Evolutionary conservation across 2,113 vertebrate species (phyloP), one percentile per base, ranked within the genome.

Genomic region (Eptesicus fuscus): DNA sequence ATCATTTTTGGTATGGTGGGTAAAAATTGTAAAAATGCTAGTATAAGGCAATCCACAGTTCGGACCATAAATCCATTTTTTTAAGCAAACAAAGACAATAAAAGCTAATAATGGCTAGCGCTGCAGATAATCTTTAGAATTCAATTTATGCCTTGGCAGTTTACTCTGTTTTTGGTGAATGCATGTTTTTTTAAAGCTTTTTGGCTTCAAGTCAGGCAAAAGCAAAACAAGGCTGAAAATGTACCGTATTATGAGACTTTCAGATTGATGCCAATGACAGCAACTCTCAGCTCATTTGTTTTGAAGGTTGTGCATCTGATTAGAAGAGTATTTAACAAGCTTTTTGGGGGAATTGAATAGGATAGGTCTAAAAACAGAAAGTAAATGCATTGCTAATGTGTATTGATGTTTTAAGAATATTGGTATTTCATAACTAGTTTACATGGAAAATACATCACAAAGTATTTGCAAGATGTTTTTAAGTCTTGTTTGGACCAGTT

Each of bases 131-230:
- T 96, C 95, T 95, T 93, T 79, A 94, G 97, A 96, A 96, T 96
- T 95, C 94, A 93, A 76, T 97, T 96, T 92, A 69, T 61, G 85
- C 85, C 96, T 97, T 97, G 97, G 97, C 96, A 95, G 88, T 97
- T 96, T 86, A 77, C 49, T 90, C 94, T 86, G 95, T 23, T 95
- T 96, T 96, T 56, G 95, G 96, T 92, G 95, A 97, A 88, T 20
- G 10, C 90, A 88, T 85, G 73, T 63, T 95, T 97, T 78, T 78
- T 96, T 94, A 95, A 97, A 96, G 94, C 93, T 91, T 96, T 95
- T 96, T 97, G 96, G 97, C 97, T 95, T 92, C 49, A 4, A 44
- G 96, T 96, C 96, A 95, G 93, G 94, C 93, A 90, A 79, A 88
- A 94, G 92, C 94, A 93, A 95, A 96, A 83, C 83, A 69, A 85